phyloP scores from a whole-genome alignment of 2,888 invertebrate genomes.

The Leistus spinibarbis region DNA sequence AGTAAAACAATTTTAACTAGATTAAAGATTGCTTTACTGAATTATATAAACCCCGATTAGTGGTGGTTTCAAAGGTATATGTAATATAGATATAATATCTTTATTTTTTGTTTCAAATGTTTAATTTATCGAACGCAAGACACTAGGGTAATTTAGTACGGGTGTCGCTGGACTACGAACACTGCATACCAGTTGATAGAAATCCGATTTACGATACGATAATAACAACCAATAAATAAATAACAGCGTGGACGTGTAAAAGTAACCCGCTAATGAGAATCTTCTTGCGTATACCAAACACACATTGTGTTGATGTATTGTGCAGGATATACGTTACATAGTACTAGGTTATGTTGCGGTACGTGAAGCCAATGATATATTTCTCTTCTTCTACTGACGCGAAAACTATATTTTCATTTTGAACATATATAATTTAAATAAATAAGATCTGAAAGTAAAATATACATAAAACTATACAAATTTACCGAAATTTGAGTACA shows the following conservation, averaged over 20 bases:
- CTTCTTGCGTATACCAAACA: constrained; percentile 3
- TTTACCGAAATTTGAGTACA: not conserved
- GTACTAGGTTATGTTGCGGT: not conserved
- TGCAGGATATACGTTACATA: not conserved
- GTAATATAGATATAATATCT: not conserved
- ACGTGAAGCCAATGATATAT: not conserved
- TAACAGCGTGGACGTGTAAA: constrained; percentile 24
- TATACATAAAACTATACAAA: too few relatives aligned
- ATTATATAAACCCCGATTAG: too few relatives aligned
- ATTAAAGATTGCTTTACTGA: too few relatives aligned
- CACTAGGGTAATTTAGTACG: constrained; percentile 25
- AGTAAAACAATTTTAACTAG: too few relatives aligned
- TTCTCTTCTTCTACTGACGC: not conserved
- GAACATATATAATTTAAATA: too few relatives aligned
- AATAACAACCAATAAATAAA: constrained; percentile 37
- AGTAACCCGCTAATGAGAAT: constrained; percentile 29
- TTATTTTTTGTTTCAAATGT: not conserved
- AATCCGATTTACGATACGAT: constrained; percentile 33
- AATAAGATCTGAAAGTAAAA: too few relatives aligned
- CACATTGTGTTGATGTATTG: not conserved
- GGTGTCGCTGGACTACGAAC: constrained; percentile 23
- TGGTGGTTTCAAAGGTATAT: too few relatives aligned
- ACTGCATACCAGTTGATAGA: constrained; percentile 29
- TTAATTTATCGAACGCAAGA: not conserved
- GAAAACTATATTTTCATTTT: too few relatives aligned